A percentile compares a stretch with the other conserved stretches of the same genome.
These are phyloP conservation scores for Piezodorus guildinii DNA, from an alignment of 1,140 invertebrate species.

Conservation along the genomic window DNA sequence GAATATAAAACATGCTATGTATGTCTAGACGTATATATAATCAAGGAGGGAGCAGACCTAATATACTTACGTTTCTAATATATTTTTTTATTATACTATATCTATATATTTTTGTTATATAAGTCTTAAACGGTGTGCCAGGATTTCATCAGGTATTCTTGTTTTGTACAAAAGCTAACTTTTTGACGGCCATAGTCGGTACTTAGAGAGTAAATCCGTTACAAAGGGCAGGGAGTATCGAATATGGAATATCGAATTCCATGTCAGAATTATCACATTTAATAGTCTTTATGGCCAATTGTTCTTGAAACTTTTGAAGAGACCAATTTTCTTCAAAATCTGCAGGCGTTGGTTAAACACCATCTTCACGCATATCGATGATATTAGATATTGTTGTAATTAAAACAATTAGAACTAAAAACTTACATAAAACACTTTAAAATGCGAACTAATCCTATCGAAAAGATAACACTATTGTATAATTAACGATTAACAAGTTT, in stretches of 20 bases:
- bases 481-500: too few species aligned
- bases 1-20: too few species aligned
- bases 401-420: too few species aligned
- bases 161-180: constrained; percentile 89
- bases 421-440: too few species aligned
- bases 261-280: constrained; percentile 51
- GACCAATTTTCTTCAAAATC: background rate
- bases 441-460: too few species aligned
- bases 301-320: background rate
- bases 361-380: background rate
- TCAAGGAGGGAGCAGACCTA: too few species aligned
- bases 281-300: background rate
- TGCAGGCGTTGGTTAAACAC: background rate
- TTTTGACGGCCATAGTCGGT: constrained; percentile 98
- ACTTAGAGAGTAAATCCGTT: constrained; percentile 77
- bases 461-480: too few species aligned
- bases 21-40: too few species aligned
- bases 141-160: constrained; percentile 96
- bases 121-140: constrained; percentile 82
- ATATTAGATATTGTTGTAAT: background rate
- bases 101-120: too few species aligned
- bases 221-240: constrained; percentile 78
- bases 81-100: too few species aligned
- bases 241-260: constrained; percentile 91
- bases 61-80: too few species aligned